phyloP scores from a whole-genome alignment of 2,888 invertebrate genomes.

The Pyrocoelia pectoralis region DNA sequence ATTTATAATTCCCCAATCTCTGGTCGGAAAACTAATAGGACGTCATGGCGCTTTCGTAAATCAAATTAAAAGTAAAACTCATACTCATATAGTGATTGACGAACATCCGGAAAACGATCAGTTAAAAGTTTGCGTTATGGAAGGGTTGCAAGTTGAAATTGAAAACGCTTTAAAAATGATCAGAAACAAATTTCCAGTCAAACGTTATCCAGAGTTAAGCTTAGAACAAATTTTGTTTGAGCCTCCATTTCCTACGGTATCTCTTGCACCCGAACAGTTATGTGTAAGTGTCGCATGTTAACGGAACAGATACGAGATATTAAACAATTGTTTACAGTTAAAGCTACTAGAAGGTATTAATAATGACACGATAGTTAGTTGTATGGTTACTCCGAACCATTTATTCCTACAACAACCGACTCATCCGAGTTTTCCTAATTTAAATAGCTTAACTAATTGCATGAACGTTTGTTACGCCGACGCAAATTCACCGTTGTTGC shows the following conservation, averaged over 20 bases:
- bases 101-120: slow-evolving; percentile 77
- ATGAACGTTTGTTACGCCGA: slow-evolving; percentile 86
- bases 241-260: slow-evolving; percentile 54
- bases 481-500: slow-evolving; percentile 80
- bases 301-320: background rate
- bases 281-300: slow-evolving; percentile 49
- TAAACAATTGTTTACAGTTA: slow-evolving; percentile 65
- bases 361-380: slow-evolving; percentile 91
- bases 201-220: slow-evolving; percentile 81
- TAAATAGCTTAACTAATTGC: slow-evolving; percentile 80
- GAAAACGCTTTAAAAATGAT: slow-evolving; percentile 85
- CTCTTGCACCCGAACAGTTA: slow-evolving; percentile 53
- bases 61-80: slow-evolving; percentile 78
- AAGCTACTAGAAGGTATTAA: slow-evolving; percentile 90
- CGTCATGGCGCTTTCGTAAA: slow-evolving; percentile 83
- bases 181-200: slow-evolving; percentile 82
- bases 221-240: slow-evolving; percentile 67
- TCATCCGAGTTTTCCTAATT: slow-evolving; percentile 89
- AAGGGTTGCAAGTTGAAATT: slow-evolving; percentile 81
- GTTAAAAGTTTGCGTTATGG: slow-evolving; percentile 83
- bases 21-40: slow-evolving; percentile 90
- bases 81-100: slow-evolving; percentile 81
- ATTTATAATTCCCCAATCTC: slow-evolving; percentile 75
- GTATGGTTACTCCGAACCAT: slow-evolving; percentile 85
- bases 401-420: slow-evolving; percentile 95